phyloP scores from a whole-genome alignment of 2,113 vertebrate species.

The Andinoacara biseriatus region DNA sequence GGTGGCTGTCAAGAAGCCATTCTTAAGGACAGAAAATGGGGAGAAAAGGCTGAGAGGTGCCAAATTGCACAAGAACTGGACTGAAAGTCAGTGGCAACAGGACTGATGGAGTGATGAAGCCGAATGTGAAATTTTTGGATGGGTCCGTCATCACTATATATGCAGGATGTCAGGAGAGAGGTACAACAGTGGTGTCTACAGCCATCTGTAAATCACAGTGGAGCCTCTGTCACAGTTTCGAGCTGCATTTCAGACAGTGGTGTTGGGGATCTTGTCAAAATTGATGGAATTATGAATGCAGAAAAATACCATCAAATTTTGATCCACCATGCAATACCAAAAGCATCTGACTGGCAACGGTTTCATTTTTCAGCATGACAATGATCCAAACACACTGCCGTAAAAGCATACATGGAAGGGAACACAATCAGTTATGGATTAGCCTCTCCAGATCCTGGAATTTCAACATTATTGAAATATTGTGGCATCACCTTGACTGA shows the following conservation, averaged over 20 bases:
- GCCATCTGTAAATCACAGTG: background rate
- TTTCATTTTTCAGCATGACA: background rate
- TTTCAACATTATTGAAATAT: background rate
- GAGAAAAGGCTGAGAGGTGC: background rate
- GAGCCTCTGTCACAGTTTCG: background rate
- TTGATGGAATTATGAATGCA: constrained; percentile 4
- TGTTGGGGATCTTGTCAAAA: background rate
- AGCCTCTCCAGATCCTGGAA: background rate
- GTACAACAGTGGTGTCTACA: background rate
- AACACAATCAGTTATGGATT: background rate
- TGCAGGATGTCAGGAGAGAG: background rate
- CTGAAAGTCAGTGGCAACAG: background rate
- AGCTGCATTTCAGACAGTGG: background rate
- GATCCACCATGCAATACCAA: background rate
- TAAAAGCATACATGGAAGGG: background rate
- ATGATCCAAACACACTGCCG: background rate
- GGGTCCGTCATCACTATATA: background rate
- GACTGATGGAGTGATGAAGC: background rate
- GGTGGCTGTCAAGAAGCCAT: background rate
- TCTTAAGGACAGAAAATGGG: background rate
- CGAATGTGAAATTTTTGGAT: background rate
- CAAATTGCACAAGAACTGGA: background rate
- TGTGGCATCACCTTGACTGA: background rate
- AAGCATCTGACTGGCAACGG: background rate
- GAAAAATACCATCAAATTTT: background rate